Conservation (phyloP, 2,797 vertebrate species). For the Clarias pachynema region DNA sequence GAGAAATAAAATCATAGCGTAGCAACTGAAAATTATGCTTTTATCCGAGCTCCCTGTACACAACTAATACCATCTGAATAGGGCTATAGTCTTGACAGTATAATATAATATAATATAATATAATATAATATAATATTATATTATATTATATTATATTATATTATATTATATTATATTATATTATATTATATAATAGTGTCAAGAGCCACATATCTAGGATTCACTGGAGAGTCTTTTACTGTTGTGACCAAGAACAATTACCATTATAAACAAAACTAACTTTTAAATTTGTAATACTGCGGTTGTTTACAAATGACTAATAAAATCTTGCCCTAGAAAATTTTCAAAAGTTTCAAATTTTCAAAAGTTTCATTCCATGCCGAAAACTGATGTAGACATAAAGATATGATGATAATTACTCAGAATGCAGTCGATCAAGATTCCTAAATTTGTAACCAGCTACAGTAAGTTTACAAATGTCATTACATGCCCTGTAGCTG, state of each 20-base stretch:
- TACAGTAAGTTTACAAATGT: too few relatives aligned
- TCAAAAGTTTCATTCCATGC: background rate
- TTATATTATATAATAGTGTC: background rate
- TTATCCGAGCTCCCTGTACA: background rate
- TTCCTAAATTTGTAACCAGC: background rate
- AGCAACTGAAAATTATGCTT: background rate
- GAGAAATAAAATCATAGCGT: background rate
- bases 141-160: background rate
- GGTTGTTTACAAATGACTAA: background rate
- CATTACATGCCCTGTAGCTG: too few relatives aligned
- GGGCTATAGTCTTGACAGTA: background rate
- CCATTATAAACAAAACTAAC: background rate
- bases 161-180: background rate
- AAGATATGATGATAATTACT: background rate
- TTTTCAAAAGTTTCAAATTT: background rate
- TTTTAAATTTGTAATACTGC: background rate
- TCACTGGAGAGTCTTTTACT: background rate
- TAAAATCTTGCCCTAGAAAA: background rate
- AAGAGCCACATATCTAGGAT: background rate
- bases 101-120: background rate
- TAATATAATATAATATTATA: background rate
- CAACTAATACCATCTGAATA: conserved; percentile 2
- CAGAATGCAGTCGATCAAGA: background rate
- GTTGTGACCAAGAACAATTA: background rate
- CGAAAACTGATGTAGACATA: background rate